Evolutionary conservation across 2,113 vertebrate genomes (phyloP).

Genomic region (Chroicocephalus ridibundus): DNA sequence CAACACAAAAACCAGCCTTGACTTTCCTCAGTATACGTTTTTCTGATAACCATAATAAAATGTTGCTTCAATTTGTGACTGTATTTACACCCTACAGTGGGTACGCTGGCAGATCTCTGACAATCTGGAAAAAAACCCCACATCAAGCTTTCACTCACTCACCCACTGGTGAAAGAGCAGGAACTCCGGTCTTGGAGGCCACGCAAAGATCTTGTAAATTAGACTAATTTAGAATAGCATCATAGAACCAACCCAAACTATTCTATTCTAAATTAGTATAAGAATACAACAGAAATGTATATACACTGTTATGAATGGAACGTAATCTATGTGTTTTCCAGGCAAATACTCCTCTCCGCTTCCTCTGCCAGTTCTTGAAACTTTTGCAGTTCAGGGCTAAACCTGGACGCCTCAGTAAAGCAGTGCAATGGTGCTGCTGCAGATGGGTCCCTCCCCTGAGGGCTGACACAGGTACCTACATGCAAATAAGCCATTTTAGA

Average conservation of each 20-base stretch:
- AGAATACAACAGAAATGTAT: not conserved
- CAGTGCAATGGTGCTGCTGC: not conserved
- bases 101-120: not conserved
- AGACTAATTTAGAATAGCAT: not conserved
- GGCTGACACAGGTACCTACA: not conserved
- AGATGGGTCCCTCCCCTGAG: fast-evolving
- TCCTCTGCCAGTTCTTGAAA: not conserved
- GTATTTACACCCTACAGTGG: not conserved
- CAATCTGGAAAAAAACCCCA: not conserved
- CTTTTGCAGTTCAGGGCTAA: not conserved
- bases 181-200: not conserved
- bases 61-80: not conserved
- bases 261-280: not conserved
- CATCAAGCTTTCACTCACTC: not conserved
- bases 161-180: not conserved
- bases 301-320: not conserved
- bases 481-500: not conserved
- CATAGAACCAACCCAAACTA: not conserved
- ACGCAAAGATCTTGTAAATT: not conserved
- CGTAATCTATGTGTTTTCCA: not conserved
- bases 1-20: not conserved
- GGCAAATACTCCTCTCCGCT: not conserved
- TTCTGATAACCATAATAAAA: not conserved
- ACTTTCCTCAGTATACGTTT: not conserved
- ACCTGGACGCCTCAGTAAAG: not conserved